Conservation (phyloP, 2,888 invertebrate species). For the Thecocarcelia acutangulata region DNA sequence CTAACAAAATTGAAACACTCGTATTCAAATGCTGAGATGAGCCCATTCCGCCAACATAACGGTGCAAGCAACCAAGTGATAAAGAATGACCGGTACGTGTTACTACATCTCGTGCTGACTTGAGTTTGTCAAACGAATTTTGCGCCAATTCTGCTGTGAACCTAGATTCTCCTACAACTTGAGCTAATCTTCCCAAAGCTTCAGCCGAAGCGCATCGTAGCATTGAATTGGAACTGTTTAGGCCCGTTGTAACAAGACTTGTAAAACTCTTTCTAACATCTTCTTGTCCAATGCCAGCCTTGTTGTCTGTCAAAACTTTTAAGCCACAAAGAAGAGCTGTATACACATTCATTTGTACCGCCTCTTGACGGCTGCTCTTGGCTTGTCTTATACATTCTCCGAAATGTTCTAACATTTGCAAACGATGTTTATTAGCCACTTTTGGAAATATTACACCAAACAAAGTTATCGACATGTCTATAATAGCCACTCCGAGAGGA, state of each 20-base stretch:
- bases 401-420: slow-evolving; percentile 99
- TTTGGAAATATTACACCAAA: slow-evolving; percentile 97
- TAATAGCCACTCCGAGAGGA: slow-evolving; percentile 97
- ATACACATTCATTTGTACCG: slow-evolving; percentile 97
- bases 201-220: slow-evolving; percentile 97
- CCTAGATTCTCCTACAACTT: slow-evolving; percentile 92
- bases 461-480: slow-evolving; percentile 95
- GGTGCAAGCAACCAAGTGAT: slow-evolving; percentile 97
- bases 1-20: slow-evolving; percentile 95
- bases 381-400: slow-evolving; percentile 96
- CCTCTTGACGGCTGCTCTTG: slow-evolving; percentile 95
- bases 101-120: slow-evolving; percentile 92
- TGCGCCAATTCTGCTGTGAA: slow-evolving; percentile 95
- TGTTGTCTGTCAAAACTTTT: slow-evolving; percentile 92
- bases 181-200: slow-evolving; percentile 95
- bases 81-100: slow-evolving; percentile 93
- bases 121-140: slow-evolving; percentile 92
- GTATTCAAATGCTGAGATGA: slow-evolving; percentile 96
- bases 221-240: slow-evolving; percentile 88
- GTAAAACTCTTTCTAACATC: slow-evolving; percentile 93
- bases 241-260: slow-evolving; percentile 89
- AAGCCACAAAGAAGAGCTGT: slow-evolving; percentile 95
- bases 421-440: slow-evolving; percentile 96
- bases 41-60: slow-evolving; percentile 97
- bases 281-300: slow-evolving; percentile 92